These are phyloP conservation scores for Pristionchus entomophagus DNA, from an alignment of 2,888 invertebrate genomes.

Conservation along the genomic window DNA sequence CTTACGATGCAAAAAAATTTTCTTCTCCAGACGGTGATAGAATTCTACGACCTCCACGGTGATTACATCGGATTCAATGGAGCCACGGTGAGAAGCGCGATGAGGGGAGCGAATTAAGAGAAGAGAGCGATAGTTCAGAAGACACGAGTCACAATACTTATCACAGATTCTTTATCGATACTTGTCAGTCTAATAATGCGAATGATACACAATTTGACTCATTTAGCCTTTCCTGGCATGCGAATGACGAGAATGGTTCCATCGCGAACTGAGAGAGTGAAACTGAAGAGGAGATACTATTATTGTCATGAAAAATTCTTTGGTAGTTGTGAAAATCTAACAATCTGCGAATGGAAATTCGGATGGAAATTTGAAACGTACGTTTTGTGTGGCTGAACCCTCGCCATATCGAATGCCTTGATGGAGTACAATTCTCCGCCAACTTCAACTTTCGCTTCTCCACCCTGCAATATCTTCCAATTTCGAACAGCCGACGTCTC, in stretches of 20 bases:
- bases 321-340: too few relatives aligned
- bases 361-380: too few relatives aligned
- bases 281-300: not conserved
- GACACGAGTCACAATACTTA: too few relatives aligned
- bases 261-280: conserved; percentile 4
- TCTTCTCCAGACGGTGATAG: conserved; percentile 11
- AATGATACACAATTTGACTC: not conserved
- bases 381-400: conserved; percentile 29
- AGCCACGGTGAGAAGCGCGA: not conserved
- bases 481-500: not conserved
- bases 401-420: conserved; percentile 1
- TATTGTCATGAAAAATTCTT: not conserved
- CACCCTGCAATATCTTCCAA: not conserved
- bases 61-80: conserved; percentile 39
- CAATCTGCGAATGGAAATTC: too few relatives aligned
- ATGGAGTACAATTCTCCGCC: not conserved
- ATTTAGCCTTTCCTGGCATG: conserved; percentile 21
- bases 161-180: not conserved
- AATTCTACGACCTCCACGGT: conserved; percentile 37
- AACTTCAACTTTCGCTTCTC: not conserved
- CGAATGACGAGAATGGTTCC: conserved; percentile 37
- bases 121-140: not conserved
- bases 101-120: not conserved
- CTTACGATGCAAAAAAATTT: not conserved
- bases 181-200: not conserved